Conservation (phyloP, 2,113 vertebrate species). For the Pterophyllum scalare region DNA sequence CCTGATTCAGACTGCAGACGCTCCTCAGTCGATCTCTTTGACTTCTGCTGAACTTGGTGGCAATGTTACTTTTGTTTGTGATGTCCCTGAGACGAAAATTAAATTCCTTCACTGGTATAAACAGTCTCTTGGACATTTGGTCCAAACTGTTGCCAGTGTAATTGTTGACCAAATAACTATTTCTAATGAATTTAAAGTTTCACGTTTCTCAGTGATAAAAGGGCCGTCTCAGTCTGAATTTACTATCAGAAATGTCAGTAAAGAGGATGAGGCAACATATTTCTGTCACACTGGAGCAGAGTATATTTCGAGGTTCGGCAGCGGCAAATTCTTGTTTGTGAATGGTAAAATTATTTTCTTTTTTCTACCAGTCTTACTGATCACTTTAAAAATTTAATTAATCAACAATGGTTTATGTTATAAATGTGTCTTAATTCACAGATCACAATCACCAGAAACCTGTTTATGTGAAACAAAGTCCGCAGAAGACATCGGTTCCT, state of each 20-base stretch:
- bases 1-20: neutral
- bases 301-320: accelerated
- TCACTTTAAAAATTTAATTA: accelerated
- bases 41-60: constrained; percentile 18
- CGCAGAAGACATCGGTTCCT: neutral
- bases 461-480: constrained; percentile 4
- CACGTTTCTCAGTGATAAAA: neutral
- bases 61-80: neutral
- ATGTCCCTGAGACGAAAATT: accelerated
- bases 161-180: accelerated
- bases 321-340: constrained; percentile 3
- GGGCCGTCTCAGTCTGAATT: accelerated
- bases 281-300: constrained; percentile 8
- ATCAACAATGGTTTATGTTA: neutral
- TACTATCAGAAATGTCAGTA: constrained; percentile 8
- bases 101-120: constrained; percentile 13
- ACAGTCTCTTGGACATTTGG: constrained; percentile 12
- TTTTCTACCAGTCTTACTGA: neutral
- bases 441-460: neutral
- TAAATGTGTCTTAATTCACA: neutral
- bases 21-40: neutral
- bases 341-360: constrained; percentile 1
- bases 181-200: neutral
- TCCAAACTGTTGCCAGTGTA: neutral
- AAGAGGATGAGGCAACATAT: constrained; percentile 34